These are phyloP conservation scores for Halichoeres trimaculatus DNA, from an alignment of 2,113 vertebrate genomes.

Conservation along the genomic window DNA sequence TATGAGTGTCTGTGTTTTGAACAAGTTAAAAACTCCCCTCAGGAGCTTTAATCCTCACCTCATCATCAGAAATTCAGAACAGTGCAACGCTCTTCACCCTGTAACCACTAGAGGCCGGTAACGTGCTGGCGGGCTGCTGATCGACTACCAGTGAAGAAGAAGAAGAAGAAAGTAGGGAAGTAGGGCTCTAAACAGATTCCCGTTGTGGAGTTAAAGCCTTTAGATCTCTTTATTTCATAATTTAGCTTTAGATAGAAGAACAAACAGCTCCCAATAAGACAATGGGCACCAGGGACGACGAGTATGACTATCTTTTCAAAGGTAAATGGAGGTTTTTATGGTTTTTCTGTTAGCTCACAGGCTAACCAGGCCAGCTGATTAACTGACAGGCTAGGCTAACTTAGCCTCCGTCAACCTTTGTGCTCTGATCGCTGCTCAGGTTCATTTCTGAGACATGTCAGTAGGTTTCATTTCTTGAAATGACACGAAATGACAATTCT, in stretches of 20 bases:
- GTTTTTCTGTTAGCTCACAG: slow-evolving; percentile 34
- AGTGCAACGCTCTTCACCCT: too few species aligned
- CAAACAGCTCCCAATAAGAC: slow-evolving; percentile 11
- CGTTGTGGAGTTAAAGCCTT: slow-evolving; percentile 51
- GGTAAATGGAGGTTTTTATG: slow-evolving; percentile 78
- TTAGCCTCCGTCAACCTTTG: slow-evolving; percentile 60
- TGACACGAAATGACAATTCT: accelerated
- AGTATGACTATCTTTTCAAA: slow-evolving; percentile 98
- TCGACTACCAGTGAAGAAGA: background rate
- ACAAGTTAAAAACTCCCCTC: too few species aligned
- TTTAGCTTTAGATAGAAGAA: slow-evolving; percentile 12
- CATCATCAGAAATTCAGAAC: too few species aligned
- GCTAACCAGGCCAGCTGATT: slow-evolving; percentile 56
- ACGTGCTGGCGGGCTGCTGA: accelerated
- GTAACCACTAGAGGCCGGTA: background rate
- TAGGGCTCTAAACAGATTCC: slow-evolving; percentile 65
- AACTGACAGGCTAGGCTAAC: slow-evolving; percentile 54
- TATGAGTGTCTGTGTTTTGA: too few species aligned
- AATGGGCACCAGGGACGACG: slow-evolving; percentile 97
- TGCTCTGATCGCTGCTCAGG: slow-evolving; percentile 22
- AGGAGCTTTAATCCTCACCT: too few species aligned
- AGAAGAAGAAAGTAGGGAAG: slow-evolving; percentile 70
- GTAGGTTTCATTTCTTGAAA: accelerated
- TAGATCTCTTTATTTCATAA: slow-evolving; percentile 1
- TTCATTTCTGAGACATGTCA: slow-evolving; percentile 17